Percentiles rank a stretch among this genome's conserved stretches.
phyloP scores from a whole-genome alignment of 2,888 invertebrate genomes.

The Brassicogethes aeneus region DNA sequence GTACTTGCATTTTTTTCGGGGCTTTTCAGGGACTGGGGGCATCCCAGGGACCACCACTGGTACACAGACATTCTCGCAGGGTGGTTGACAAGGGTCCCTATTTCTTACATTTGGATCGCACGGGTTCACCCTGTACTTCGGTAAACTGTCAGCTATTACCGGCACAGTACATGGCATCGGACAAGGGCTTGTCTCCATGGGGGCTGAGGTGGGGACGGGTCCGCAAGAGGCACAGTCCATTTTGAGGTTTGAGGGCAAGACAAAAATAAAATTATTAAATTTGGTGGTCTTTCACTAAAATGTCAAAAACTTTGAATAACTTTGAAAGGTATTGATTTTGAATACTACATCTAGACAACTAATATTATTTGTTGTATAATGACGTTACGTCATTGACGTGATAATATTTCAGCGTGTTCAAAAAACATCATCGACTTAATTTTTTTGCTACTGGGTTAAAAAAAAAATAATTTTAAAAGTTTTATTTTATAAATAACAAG shows the following conservation, averaged over 20 bases:
- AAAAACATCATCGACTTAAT: too few species aligned
- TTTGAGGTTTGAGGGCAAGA: too few species aligned
- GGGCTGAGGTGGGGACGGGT: conserved; percentile 11
- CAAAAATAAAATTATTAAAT: background rate
- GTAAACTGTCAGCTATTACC: conserved; percentile 25
- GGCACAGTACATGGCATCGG: conserved; percentile 22
- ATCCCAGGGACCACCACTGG: conserved; percentile 18
- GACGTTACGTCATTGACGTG: too few species aligned
- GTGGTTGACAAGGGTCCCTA: conserved; percentile 14
- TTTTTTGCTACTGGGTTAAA: too few species aligned
- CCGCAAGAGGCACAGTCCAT: conserved; percentile 29
- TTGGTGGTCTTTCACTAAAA: background rate
- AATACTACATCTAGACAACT: too few species aligned
- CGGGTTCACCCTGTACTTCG: conserved; percentile 27
- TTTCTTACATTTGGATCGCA: conserved; percentile 19
- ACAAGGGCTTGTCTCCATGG: conserved; percentile 6
- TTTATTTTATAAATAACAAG: too few species aligned
- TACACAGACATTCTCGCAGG: conserved; percentile 25
- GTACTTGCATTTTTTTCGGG: conserved; percentile 33
- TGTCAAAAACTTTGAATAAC: background rate
- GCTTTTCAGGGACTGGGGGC: conserved; percentile 16
- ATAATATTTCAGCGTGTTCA: too few species aligned
- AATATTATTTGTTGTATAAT: too few species aligned
- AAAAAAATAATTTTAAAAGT: too few species aligned
- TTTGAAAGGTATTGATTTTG: too few species aligned